These are phyloP conservation scores for Apaloderma vittatum DNA, from an alignment of 2,113 vertebrate genomes.

Conservation along the genomic window DNA sequence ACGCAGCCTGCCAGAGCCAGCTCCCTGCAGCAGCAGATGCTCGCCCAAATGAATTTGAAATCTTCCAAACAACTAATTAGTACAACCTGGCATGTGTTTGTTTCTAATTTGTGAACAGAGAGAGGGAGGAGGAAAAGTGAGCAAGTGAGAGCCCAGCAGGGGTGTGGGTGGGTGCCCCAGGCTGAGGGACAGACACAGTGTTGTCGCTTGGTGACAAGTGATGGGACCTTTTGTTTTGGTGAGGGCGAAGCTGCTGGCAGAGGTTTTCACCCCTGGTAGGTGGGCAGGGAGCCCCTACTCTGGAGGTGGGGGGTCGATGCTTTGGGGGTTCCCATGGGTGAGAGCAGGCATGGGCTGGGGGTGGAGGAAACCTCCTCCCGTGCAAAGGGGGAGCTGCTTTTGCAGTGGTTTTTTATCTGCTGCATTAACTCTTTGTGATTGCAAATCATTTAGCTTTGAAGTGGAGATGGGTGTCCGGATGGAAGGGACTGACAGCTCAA, in stretches of 20 bases:
- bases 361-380: fast-evolving
- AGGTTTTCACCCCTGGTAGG: background rate
- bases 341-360: background rate
- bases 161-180: fast-evolving
- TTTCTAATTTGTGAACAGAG: background rate
- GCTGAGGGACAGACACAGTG: fast-evolving
- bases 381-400: background rate
- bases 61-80: background rate
- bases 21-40: background rate
- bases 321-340: fast-evolving
- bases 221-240: fast-evolving
- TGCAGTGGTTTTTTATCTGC: background rate
- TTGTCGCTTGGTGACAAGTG: background rate
- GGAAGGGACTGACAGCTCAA: conserved; percentile 26
- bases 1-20: background rate
- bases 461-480: background rate
- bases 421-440: background rate
- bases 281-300: background rate
- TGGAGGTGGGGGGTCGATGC: background rate
- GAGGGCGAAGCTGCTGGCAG: background rate
- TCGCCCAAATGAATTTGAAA: background rate
- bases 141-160: background rate
- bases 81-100: background rate
- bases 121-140: background rate
- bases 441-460: background rate